Evolutionary conservation across 2,888 invertebrate species (phyloP).

Genomic region (Lasioglossum marginatum): DNA sequence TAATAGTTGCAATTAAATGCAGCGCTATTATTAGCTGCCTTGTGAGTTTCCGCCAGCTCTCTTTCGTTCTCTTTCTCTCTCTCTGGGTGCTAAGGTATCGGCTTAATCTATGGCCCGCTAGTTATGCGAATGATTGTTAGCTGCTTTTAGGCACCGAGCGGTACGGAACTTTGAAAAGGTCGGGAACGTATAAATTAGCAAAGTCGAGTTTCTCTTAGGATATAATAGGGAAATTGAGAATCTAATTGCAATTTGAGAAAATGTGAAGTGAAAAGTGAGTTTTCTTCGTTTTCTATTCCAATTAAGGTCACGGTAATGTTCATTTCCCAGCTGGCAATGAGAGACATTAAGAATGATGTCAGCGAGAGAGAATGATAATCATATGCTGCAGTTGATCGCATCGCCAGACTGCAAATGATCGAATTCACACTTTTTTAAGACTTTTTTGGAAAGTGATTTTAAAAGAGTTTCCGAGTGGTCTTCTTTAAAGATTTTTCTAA

Average conservation of each 20-base stretch:
- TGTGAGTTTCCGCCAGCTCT: not conserved
- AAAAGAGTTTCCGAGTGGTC: not conserved
- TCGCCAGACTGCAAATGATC: not conserved
- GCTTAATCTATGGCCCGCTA: not conserved
- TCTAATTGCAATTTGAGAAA: not conserved
- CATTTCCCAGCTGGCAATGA: not conserved
- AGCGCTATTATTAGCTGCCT: constrained; percentile 8
- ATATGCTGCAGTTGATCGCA: not conserved
- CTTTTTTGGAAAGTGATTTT: not conserved
- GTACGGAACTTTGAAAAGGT: not conserved
- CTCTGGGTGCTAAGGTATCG: not conserved
- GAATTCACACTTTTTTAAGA: not conserved
- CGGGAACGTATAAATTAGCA: not conserved
- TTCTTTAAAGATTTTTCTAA: not conserved
- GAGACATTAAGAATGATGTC: not conserved
- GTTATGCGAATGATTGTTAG: not conserved
- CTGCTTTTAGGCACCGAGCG: not conserved
- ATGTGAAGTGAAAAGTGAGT: not conserved
- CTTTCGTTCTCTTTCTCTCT: not conserved
- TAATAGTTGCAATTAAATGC: constrained; percentile 42
- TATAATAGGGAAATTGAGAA: not conserved
- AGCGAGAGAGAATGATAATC: not conserved
- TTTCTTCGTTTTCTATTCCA: not conserved
- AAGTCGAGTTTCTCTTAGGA: not conserved
- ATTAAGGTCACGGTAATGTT: not conserved